phyloP scores from a whole-genome alignment of 2,113 vertebrate genomes.

The Macquaria australasica region DNA sequence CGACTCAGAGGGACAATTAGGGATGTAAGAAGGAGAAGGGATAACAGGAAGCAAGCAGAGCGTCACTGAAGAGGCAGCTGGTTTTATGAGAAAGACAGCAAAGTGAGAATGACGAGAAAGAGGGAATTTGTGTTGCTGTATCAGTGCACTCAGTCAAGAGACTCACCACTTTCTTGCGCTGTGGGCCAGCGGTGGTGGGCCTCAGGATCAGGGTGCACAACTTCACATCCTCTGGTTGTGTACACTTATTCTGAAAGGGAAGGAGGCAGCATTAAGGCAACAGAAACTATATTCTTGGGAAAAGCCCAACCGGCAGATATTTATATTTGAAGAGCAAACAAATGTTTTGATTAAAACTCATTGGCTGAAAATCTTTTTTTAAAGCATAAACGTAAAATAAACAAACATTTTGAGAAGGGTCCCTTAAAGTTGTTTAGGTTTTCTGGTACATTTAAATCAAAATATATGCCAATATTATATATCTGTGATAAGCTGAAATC shows the following conservation, averaged over 20 bases:
- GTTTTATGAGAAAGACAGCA: background rate
- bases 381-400: background rate
- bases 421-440: too few species aligned
- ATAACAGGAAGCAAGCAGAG: background rate
- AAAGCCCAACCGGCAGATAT: background rate
- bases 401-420: background rate
- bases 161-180: slow-evolving; percentile 84
- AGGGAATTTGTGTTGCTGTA: background rate
- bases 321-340: background rate
- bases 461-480: background rate
- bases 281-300: background rate
- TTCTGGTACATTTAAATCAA: background rate
- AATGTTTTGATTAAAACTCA: background rate
- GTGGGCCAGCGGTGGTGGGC: slow-evolving; percentile 70
- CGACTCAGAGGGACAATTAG: background rate
- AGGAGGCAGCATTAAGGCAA: background rate
- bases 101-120: background rate
- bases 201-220: slow-evolving; percentile 82
- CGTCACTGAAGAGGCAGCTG: background rate
- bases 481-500: background rate
- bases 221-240: slow-evolving; percentile 86
- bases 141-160: background rate
- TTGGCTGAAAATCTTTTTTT: background rate
- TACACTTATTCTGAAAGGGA: slow-evolving; percentile 82
- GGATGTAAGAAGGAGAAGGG: background rate